Conservation (phyloP, 2,888 invertebrate genomes). For the Dolichopus griseipennis region DNA sequence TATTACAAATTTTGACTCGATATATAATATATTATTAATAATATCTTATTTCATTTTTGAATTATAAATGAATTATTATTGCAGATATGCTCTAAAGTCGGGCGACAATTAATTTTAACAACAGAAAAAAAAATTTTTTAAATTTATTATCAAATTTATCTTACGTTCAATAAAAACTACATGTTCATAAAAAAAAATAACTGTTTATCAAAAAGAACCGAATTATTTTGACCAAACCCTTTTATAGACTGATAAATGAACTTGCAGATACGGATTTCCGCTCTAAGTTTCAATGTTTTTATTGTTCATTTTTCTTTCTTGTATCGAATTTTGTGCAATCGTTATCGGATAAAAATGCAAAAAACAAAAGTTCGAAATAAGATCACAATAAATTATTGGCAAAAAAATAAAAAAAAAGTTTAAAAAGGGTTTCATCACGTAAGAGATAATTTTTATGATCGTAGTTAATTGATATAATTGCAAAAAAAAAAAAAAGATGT, state of each 20-base stretch:
- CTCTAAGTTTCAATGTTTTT: neutral
- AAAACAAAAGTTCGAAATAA: neutral
- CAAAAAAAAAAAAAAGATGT: neutral
- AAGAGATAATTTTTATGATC: neutral
- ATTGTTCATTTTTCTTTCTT: no score
- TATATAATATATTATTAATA: neutral
- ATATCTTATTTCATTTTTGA: neutral
- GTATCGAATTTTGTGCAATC: no score
- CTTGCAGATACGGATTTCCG: neutral
- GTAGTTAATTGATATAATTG: neutral
- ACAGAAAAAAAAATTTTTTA: no score
- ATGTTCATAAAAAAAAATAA: no score
- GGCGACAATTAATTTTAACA: neutral
- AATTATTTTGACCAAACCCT: neutral
- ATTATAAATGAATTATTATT: neutral
- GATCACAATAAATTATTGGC: neutral
- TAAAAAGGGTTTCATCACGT: no score
- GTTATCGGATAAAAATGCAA: neutral
- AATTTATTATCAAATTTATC: no score
- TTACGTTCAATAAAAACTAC: no score
- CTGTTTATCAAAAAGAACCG: neutral
- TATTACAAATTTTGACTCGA: no score
- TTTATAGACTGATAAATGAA: neutral
- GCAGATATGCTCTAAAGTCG: neutral
- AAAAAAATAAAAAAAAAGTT: neutral